These are phyloP conservation scores for Machimus rusticus DNA, from an alignment of 2,888 invertebrate species.

Conservation along the genomic window DNA sequence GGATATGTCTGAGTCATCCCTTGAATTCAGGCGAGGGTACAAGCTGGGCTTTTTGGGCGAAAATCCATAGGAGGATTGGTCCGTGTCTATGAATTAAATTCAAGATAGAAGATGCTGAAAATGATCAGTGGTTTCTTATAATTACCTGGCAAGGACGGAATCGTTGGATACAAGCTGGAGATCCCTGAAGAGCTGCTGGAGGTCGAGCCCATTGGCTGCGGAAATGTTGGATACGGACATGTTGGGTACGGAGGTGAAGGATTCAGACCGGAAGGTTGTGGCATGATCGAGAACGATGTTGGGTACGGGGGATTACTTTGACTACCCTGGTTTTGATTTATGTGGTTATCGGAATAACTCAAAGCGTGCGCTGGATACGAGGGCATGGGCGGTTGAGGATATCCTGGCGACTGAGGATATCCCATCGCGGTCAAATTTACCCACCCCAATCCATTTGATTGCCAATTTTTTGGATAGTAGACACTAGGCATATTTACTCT, in stretches of 20 bases:
- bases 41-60: slow-evolving; percentile 22
- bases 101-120: not conserved
- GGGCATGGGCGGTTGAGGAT: not conserved
- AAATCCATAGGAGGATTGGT: slow-evolving; percentile 17
- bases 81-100: not conserved
- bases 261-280: slow-evolving; percentile 44
- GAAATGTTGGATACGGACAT: slow-evolving; percentile 48
- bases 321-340: slow-evolving; percentile 40
- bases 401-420: slow-evolving; percentile 51
- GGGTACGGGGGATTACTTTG: slow-evolving; percentile 53
- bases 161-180: slow-evolving; percentile 50
- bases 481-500: slow-evolving; percentile 42
- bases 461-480: slow-evolving; percentile 60
- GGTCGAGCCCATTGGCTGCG: slow-evolving; percentile 32
- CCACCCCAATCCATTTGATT: slow-evolving; percentile 59
- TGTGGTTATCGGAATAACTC: not conserved
- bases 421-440: slow-evolving; percentile 60
- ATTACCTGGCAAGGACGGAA: slow-evolving; percentile 51
- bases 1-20: slow-evolving; percentile 52
- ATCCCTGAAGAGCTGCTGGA: slow-evolving; percentile 48
- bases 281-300: slow-evolving; percentile 46
- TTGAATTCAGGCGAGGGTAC: slow-evolving; percentile 51
- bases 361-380: not conserved
- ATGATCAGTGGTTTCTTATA: not conserved
- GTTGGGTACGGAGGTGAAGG: slow-evolving; percentile 49